Conservation (phyloP, 2,113 vertebrate species). For the Hoplias malabaricus region DNA sequence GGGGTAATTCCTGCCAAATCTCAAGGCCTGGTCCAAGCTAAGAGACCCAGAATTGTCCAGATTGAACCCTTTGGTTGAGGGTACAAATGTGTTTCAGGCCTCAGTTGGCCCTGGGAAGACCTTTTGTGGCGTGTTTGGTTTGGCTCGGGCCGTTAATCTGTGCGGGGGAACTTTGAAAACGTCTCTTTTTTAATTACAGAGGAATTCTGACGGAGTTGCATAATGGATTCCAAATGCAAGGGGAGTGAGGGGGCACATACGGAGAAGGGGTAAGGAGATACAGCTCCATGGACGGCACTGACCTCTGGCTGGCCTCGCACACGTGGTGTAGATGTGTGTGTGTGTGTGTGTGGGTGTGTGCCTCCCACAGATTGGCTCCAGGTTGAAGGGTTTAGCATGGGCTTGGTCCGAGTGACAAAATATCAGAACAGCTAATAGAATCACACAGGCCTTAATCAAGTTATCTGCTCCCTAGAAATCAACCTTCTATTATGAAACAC, state of each 20-base stretch:
- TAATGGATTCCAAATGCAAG: constrained; percentile 71
- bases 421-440: constrained; percentile 54
- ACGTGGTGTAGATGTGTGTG: constrained; percentile 36
- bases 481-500: constrained; percentile 28
- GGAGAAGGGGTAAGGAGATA: constrained; percentile 54
- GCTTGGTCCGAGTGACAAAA: constrained; percentile 57
- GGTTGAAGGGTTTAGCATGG: constrained; percentile 55
- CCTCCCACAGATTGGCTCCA: constrained; percentile 63
- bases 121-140: constrained; percentile 39
- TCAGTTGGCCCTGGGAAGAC: constrained; percentile 7
- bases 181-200: constrained; percentile 68
- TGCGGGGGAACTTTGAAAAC: constrained; percentile 47
- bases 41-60: constrained; percentile 50
- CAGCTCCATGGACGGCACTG: constrained; percentile 59
- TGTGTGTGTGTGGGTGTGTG: constrained; percentile 48
- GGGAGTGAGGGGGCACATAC: constrained; percentile 55
- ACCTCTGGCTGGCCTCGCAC: constrained; percentile 62
- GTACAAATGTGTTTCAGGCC: constrained; percentile 47
- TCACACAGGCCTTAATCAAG: constrained; percentile 30
- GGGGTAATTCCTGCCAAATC: constrained; percentile 28
- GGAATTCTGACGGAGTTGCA: constrained; percentile 46
- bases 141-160: constrained; percentile 61
- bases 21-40: constrained; percentile 31
- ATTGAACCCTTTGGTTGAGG: constrained; percentile 38
- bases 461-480: constrained; percentile 31